These are phyloP conservation scores for Platorchestia sp. DNA, from an alignment of 1,140 invertebrate genomes.

Conservation along the genomic window DNA sequence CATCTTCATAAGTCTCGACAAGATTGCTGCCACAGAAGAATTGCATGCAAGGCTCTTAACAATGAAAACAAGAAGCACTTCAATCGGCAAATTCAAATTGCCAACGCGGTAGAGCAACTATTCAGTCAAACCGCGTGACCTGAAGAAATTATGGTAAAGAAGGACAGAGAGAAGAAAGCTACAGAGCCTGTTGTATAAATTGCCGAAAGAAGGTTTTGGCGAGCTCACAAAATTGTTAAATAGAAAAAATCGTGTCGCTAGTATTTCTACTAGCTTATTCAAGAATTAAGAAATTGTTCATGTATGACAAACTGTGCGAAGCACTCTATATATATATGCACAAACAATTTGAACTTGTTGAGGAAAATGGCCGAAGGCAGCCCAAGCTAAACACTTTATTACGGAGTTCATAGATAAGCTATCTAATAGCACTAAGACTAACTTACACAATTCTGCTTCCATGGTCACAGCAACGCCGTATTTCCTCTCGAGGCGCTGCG, in stretches of 20 bases:
- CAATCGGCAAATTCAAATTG: neutral
- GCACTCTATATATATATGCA: constrained; percentile 36
- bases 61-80: constrained; percentile 32
- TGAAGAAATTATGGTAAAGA: neutral
- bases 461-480: neutral
- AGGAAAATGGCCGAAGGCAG: neutral
- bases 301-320: neutral
- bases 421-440: constrained; percentile 33
- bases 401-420: constrained; percentile 34
- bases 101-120: neutral
- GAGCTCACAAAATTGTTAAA: constrained; percentile 33
- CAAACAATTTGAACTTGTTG: constrained; percentile 32
- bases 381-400: neutral
- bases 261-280: constrained; percentile 25
- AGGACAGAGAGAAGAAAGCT: constrained; percentile 22
- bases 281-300: neutral
- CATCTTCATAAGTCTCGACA: neutral
- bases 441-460: neutral
- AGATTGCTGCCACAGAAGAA: neutral
- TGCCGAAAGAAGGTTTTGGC: constrained; percentile 42
- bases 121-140: neutral
- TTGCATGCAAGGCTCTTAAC: neutral
- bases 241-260: constrained; percentile 16
- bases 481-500: neutral
- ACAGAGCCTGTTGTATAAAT: neutral